These are phyloP conservation scores for Dasypolia templi DNA, from an alignment of 2,888 invertebrate genomes.

Conservation along the genomic window DNA sequence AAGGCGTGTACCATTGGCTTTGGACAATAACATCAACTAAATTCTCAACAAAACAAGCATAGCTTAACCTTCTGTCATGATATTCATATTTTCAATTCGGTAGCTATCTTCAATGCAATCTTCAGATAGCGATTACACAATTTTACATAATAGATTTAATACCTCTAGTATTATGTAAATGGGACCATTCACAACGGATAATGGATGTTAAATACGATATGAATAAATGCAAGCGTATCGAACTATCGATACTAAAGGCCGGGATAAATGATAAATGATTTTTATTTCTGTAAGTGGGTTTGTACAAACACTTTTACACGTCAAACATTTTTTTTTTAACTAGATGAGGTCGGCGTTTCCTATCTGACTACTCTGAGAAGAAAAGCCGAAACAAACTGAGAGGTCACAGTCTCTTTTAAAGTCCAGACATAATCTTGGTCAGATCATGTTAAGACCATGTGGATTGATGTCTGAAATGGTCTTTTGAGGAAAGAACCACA, in stretches of 20 bases:
- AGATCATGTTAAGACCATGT: too few species aligned
- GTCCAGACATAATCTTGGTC: too few species aligned
- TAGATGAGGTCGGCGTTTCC: too few species aligned
- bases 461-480: too few species aligned
- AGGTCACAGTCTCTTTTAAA: too few species aligned
- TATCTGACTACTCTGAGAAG: too few species aligned
- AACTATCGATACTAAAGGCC: slow-evolving; percentile 51
- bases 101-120: slow-evolving; percentile 78
- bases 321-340: too few species aligned
- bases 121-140: slow-evolving; percentile 66
- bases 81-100: slow-evolving; percentile 64
- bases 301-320: too few species aligned
- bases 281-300: too few species aligned
- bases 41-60: not conserved
- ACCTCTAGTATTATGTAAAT: slow-evolving; percentile 81
- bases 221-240: slow-evolving; percentile 61
- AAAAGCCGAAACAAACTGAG: too few species aligned
- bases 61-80: slow-evolving; percentile 12
- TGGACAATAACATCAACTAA: not conserved
- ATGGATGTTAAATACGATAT: slow-evolving; percentile 73
- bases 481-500: too few species aligned
- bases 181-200: slow-evolving; percentile 76
- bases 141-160: slow-evolving; percentile 69
- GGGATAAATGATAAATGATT: too few species aligned
- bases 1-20: not conserved